Evolutionary conservation across 1,140 invertebrate species (phyloP).

Genomic region (Microvelia longipes): DNA sequence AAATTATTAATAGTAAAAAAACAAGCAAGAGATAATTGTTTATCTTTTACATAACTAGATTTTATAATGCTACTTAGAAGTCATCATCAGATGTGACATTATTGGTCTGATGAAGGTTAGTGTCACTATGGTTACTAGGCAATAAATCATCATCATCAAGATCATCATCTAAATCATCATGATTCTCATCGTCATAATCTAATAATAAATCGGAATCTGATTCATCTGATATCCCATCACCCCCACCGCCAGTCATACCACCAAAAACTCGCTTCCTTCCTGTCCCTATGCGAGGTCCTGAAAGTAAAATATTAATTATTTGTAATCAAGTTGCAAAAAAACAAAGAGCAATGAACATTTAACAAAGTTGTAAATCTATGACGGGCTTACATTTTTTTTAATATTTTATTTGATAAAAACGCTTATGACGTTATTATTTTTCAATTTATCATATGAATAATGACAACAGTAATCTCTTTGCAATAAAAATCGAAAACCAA

Average conservation of each 20-base stretch:
- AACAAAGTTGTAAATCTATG: too few relatives aligned
- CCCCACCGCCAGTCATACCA: slow-evolving; percentile 13
- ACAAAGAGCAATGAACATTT: too few relatives aligned
- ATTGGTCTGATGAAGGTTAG: background rate
- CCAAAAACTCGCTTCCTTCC: slow-evolving; percentile 14
- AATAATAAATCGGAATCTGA: slow-evolving; percentile 17
- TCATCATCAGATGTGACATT: background rate
- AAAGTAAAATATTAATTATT: background rate
- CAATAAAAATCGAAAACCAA: too few relatives aligned
- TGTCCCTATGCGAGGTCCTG: slow-evolving; percentile 6
- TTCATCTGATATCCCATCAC: slow-evolving; percentile 11
- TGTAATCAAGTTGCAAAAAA: too few relatives aligned
- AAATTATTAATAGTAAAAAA: too few relatives aligned
- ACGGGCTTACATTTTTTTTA: background rate
- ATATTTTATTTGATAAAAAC: too few relatives aligned
- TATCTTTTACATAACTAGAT: background rate
- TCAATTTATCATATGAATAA: too few relatives aligned
- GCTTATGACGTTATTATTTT: too few relatives aligned
- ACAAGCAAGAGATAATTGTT: background rate
- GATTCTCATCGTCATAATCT: slow-evolving; percentile 16
- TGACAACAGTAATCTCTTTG: too few relatives aligned
- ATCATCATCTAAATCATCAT: slow-evolving; percentile 8
- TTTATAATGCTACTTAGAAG: background rate
- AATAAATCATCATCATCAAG: background rate
- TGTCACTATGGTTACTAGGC: background rate